phyloP scores from a whole-genome alignment of 2,888 invertebrate species.

The Dynastes tityus region DNA sequence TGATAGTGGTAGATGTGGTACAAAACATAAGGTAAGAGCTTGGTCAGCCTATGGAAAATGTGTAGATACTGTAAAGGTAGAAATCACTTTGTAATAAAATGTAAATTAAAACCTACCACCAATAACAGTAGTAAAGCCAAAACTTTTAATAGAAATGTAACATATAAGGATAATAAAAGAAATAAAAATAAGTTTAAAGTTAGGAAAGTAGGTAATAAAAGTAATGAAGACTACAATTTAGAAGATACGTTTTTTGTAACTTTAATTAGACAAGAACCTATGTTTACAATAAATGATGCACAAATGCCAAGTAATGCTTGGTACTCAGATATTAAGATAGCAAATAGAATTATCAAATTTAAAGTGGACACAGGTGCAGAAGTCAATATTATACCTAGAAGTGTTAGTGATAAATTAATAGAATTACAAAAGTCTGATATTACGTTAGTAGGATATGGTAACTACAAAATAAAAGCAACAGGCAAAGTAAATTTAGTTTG shows the following conservation, averaged over 20 bases:
- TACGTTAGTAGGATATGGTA: background rate
- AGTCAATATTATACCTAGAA: no score
- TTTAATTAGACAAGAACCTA: no score
- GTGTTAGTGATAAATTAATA: no score
- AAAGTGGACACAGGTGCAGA: no score
- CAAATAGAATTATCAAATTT: no score
- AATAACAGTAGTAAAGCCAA: background rate
- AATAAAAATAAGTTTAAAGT: no score
- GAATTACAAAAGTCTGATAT: background rate
- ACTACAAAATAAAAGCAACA: background rate
- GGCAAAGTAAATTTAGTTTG: slow-evolving; percentile 1
- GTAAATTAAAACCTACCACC: background rate
- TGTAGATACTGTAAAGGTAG: background rate
- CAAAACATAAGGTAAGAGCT: background rate
- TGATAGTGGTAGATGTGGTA: background rate
- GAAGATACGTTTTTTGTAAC: background rate
- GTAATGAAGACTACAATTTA: no score
- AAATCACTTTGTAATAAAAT: background rate
- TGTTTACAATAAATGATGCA: no score
- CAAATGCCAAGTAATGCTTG: no score
- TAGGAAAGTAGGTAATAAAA: no score
- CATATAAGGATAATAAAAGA: no score
- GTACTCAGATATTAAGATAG: no score
- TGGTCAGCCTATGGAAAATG: background rate
- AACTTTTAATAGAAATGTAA: background rate